Percentiles rank a stretch among this genome's conserved stretches.
These are phyloP conservation scores for Belgica antarctica DNA, from an alignment of 2,888 invertebrate species.

Conservation along the genomic window DNA sequence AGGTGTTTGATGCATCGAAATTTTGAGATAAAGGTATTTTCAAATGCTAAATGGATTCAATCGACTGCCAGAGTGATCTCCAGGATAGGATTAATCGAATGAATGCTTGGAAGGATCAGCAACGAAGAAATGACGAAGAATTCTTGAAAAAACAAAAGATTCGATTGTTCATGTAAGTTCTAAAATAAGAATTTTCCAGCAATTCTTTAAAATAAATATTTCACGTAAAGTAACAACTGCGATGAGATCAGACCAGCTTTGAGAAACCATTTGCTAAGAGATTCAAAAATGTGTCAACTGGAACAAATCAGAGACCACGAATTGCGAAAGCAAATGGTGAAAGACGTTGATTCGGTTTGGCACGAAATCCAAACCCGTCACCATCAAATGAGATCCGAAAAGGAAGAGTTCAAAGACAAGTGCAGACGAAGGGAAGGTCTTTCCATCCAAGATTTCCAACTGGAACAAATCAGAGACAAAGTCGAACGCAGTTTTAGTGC, in stretches of 20 bases:
- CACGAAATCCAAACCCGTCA: slow-evolving; percentile 1
- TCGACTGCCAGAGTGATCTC: background rate
- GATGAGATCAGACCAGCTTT: slow-evolving; percentile 36
- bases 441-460: background rate
- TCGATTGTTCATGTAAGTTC: slow-evolving; percentile 32
- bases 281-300: slow-evolving; percentile 42
- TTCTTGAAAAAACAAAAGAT: slow-evolving; percentile 20
- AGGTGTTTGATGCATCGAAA: slow-evolving; percentile 5
- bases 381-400: background rate
- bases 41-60: slow-evolving; percentile 15
- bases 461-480: slow-evolving; percentile 34
- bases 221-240: slow-evolving; percentile 23
- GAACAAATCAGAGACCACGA: slow-evolving; percentile 35
- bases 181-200: background rate
- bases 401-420: background rate
- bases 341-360: slow-evolving; percentile 24
- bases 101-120: slow-evolving; percentile 38
- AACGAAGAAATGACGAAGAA: slow-evolving; percentile 25
- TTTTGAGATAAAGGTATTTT: no score
- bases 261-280: slow-evolving; percentile 12
- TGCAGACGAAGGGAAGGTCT: background rate
- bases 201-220: background rate
- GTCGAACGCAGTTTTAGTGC: background rate
- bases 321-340: background rate
- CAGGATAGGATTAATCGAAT: slow-evolving; percentile 41